Evolutionary conservation across 2,797 vertebrate species (phyloP).

Genomic region (Lerista edwardsae): DNA sequence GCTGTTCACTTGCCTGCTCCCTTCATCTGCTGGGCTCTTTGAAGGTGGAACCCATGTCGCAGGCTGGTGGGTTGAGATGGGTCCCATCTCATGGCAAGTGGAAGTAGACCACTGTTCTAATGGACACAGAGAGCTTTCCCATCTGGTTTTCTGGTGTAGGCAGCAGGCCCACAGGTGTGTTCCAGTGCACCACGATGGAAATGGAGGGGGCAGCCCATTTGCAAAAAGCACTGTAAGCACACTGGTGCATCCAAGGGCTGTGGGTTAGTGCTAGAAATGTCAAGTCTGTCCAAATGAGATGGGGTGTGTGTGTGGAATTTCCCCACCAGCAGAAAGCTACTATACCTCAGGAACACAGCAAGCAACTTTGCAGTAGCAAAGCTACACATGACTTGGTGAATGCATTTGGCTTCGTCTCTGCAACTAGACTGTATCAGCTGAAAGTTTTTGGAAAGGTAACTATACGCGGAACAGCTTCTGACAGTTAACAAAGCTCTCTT

Average conservation of each 20-base stretch:
- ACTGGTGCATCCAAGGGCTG: background rate
- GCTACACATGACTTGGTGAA: background rate
- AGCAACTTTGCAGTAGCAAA: conserved; percentile 23
- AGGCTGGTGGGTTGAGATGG: too few species aligned
- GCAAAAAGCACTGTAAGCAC: background rate
- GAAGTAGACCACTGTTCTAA: too few species aligned
- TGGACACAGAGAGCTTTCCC: background rate
- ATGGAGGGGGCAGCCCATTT: background rate
- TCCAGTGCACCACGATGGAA: background rate
- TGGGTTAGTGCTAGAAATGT: background rate
- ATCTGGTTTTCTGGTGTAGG: background rate
- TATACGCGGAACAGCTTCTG: background rate
- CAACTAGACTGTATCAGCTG: background rate
- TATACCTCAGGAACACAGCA: conserved; percentile 33
- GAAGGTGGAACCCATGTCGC: too few species aligned
- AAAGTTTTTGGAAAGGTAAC: conserved; percentile 36
- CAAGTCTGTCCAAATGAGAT: background rate
- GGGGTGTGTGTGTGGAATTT: background rate
- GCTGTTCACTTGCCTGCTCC: too few species aligned
- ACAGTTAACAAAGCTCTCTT: background rate
- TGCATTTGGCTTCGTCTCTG: background rate
- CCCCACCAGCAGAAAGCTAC: conserved; percentile 28
- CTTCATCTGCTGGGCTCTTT: too few species aligned
- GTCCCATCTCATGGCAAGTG: too few species aligned
- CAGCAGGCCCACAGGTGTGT: background rate